Evolutionary conservation across 2,888 invertebrate species (phyloP).

Genomic region (Oxytorus armatus): DNA sequence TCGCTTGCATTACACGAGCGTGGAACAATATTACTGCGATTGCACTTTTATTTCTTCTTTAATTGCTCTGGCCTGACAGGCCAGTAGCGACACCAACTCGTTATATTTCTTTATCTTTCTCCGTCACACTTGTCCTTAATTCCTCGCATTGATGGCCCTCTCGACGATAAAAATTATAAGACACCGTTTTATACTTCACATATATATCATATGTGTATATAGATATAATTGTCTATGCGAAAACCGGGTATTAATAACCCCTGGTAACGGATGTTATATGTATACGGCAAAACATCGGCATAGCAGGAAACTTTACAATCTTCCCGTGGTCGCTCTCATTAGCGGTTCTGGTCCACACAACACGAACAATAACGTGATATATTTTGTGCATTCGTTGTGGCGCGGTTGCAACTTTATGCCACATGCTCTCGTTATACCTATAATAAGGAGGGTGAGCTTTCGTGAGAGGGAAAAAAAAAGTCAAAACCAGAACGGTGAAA

Average conservation of each 20-base stretch:
- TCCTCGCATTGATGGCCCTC: constrained; percentile 15
- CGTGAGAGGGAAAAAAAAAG: not conserved
- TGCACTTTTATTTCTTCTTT: not conserved
- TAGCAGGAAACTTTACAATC: constrained; percentile 48
- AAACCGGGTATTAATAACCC: constrained; percentile 46
- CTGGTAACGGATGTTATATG: constrained; percentile 50
- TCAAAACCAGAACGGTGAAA: not conserved
- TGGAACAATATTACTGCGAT: not conserved
- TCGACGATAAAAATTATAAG: constrained; percentile 42
- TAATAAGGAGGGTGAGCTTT: constrained; percentile 42
- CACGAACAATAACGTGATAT: constrained; percentile 49
- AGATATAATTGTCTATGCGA: constrained; percentile 1
- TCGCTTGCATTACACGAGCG: not conserved
- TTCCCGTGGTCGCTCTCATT: constrained; percentile 54
- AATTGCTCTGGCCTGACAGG: constrained; percentile 36
- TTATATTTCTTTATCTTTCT: constrained; percentile 44
- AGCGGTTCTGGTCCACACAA: constrained; percentile 22
- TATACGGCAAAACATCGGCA: constrained; percentile 34
- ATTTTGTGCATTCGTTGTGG: constrained; percentile 27
- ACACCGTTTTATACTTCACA: not conserved
- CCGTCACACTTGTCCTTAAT: constrained; percentile 27
- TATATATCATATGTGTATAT: not conserved
- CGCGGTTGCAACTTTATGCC: constrained; percentile 23
- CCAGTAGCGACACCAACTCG: constrained; percentile 13
- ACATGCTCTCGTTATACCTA: constrained; percentile 47